Evolutionary conservation across 2,888 invertebrate genomes (phyloP), one percentile per base, ranked within the genome.

Genomic region (Steromphala cineraria): DNA sequence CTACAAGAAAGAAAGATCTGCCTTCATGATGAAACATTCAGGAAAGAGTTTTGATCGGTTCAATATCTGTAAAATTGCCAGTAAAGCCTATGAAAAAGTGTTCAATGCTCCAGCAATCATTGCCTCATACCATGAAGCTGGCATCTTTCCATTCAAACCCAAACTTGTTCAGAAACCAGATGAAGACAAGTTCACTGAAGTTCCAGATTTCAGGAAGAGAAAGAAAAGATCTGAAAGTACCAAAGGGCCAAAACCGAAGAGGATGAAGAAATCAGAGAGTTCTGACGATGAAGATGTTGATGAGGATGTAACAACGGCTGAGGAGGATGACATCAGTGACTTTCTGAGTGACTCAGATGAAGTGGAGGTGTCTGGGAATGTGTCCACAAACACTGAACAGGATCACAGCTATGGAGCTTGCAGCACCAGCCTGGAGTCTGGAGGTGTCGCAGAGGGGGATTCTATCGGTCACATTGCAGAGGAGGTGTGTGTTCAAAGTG

Each of bases 61-160:
- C 55, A 55, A 55, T 55, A 31, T 76, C 7, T 53, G 76, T 55
- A 55, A n/a, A 31, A 55, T 55, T 76, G 76, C 53, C 53, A 53
- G 76, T 28, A 53, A 31, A 55, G 55, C 53, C 13, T 55, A 76
- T 55, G 36, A 53, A 31, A 76, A 76, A n/a, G 53, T 55, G 17
- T 55, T 76, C 53, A 53, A 52, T 55, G 21, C 53, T 28, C 53
- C 24, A 24, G 28, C 53, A 24, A 53, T 76, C 28, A 55, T 76
- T 24, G 19, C 53, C 2, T 53, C 31, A 24, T 76, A 31, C 31
- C 53, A 55, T 36, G 53, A 76, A 10, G 28, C 76, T 28, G 76
- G 76, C 1, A 55, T 76, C 55, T 76, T 55, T 36, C 76, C 76
- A 28, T 55, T 53, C n/a, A 55, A 76, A 31, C 31, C 76, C 24